These are phyloP conservation scores for Telmatochromis brichardi DNA, from an alignment of 2,113 vertebrate genomes.

Conservation along the genomic window DNA sequence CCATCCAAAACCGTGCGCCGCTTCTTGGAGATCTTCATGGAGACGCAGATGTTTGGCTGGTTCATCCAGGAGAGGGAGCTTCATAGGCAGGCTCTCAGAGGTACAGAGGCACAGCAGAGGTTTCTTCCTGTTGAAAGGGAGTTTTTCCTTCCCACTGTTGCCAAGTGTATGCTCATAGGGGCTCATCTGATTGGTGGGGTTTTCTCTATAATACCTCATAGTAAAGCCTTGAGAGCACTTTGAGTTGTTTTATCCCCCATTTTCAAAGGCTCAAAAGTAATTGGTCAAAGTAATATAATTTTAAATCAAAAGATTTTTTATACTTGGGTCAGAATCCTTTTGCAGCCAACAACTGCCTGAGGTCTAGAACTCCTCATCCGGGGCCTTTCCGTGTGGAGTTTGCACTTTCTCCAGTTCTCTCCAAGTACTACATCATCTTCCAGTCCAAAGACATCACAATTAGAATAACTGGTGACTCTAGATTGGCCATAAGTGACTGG, in stretches of 20 bases:
- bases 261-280: not conserved
- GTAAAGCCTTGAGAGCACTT: not conserved
- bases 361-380: not conserved
- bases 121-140: not conserved
- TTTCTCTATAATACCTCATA: not conserved
- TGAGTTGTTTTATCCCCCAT: not conserved
- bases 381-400: not conserved
- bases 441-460: not conserved
- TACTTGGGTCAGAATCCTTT: not conserved
- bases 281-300: not conserved
- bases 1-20: constrained; percentile 81
- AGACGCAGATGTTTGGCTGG: constrained; percentile 85
- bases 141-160: not conserved
- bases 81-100: constrained; percentile 75
- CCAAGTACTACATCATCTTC: not conserved
- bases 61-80: constrained; percentile 87
- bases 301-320: not conserved
- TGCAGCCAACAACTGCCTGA: rapidly evolving
- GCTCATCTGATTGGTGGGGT: not conserved
- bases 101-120: constrained; percentile 70
- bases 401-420: not conserved
- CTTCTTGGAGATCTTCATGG: constrained; percentile 91
- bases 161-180: not conserved
- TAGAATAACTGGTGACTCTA: not conserved
- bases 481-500: not conserved